Conservation (phyloP, 2,888 invertebrate species). For the Chorisops tibialis region DNA sequence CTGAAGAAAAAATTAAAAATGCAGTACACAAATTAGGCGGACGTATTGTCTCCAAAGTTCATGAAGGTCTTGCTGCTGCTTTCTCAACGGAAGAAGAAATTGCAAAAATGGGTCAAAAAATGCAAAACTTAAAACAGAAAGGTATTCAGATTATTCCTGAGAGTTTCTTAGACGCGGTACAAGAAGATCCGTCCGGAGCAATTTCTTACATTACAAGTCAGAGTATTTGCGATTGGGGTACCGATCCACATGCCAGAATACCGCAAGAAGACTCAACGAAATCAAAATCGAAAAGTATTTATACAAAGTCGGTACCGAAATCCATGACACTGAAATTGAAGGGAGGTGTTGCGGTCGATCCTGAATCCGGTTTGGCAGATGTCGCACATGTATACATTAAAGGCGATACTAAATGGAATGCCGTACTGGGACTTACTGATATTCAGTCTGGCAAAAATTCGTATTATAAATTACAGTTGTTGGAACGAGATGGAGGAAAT, state of each 20-base stretch:
- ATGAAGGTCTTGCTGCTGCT: conserved; percentile 66
- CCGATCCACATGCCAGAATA: conserved; percentile 54
- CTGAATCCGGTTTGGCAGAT: conserved; percentile 77
- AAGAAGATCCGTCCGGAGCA: conserved; percentile 57
- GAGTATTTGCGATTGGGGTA: conserved; percentile 80
- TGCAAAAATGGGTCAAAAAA: conserved; percentile 62
- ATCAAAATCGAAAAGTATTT: conserved; percentile 61
- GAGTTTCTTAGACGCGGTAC: conserved; percentile 68
- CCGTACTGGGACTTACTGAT: conserved; percentile 80
- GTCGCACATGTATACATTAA: conserved; percentile 73
- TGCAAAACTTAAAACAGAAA: conserved; percentile 62
- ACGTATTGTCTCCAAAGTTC: conserved; percentile 62
- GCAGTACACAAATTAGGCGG: conserved; percentile 75
- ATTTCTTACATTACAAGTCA: conserved; percentile 67
- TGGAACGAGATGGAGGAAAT: conserved; percentile 67
- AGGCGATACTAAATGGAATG: conserved; percentile 66
- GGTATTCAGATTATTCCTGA: conserved; percentile 80
- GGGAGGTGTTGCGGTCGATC: conserved; percentile 87
- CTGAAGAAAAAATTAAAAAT: conserved; percentile 62
- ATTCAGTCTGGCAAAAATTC: conserved; percentile 85
- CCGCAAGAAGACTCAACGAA: conserved; percentile 57
- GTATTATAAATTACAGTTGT: conserved; percentile 89
- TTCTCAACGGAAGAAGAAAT: conserved; percentile 69
- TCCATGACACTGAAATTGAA: conserved; percentile 70
- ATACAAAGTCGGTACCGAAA: conserved; percentile 57